Base-by-base conservation (phyloP, 2,113 vertebrate genomes). In the Rhinoderma darwinii region DNA sequence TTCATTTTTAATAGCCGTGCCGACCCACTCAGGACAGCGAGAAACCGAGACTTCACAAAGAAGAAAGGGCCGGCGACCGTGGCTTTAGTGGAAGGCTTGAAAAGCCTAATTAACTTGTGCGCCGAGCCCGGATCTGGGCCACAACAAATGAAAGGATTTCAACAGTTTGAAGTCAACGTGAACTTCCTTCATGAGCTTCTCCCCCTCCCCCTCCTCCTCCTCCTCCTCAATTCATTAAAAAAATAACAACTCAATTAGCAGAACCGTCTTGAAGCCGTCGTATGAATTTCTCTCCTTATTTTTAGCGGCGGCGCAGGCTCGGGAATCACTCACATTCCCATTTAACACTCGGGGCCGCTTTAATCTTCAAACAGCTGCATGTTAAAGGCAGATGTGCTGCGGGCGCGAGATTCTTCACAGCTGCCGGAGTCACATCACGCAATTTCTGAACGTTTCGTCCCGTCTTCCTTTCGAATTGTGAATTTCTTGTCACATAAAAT, bases 241-340 rank as follows among this genome's bases (percentile, higher is more conserved):
- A 84, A 84, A 76, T 61, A 63, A 63, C 84, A 66, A 77, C 51
- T 85, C 84, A 85, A 85, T 85, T 85, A 85, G 73, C 74, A 77
- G 56, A 51, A 68, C 59, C n/a, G 84, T 51, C 59, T 70, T 50
- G 41, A 43, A 79, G 32, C 59, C 20, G 32, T 43, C 12, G n/a
- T 68, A 27, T 70, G 61, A 86, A 43, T 39, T 70, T 18, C 35
- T 22, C 56, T 63, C 73, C n/a, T 44, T 43, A 39, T 79, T 54
- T 84, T 76, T 47, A 32, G 72, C n/a, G 18, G 73, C 14, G 37
- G 84, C 41, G 22, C 72, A 15, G 54, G 8, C 41, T 32, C 54
- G 20, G 72, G 75, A 86, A 86, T 79, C 41, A 35, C 61, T 79
- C 51, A 74, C 39, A n/a, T 39, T 79, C 51, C 47, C 44, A 51